phyloP scores from a whole-genome alignment of 1,140 invertebrate genomes.

The Parapsyche elsis region DNA sequence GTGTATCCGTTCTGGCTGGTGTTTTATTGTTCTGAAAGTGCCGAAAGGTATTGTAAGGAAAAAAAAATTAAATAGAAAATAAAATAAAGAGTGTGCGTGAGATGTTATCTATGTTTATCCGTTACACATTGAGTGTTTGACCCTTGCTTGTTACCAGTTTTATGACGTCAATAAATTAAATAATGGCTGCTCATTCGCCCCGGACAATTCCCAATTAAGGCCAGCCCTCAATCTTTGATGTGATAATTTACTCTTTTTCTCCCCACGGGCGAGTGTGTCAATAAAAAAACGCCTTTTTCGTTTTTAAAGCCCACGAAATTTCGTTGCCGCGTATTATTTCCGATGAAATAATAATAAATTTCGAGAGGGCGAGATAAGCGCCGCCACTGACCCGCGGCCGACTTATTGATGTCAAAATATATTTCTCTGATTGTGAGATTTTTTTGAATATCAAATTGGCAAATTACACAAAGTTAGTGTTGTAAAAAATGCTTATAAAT shows the following conservation, averaged over 20 bases:
- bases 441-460: background rate
- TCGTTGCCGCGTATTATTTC: slow-evolving; percentile 25
- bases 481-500: background rate
- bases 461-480: background rate
- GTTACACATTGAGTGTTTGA: slow-evolving; percentile 49
- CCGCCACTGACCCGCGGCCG: background rate
- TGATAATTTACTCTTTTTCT: slow-evolving; percentile 42
- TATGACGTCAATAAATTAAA: slow-evolving; percentile 55
- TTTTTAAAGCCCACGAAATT: slow-evolving; percentile 45
- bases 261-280: slow-evolving; percentile 37
- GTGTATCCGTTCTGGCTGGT: background rate
- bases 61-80: background rate
- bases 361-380: background rate
- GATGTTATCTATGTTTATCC: slow-evolving; percentile 48
- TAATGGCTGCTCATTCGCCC: slow-evolving; percentile 52
- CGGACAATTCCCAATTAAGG: slow-evolving; percentile 54
- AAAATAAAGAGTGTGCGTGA: background rate
- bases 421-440: background rate
- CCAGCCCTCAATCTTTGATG: slow-evolving; percentile 42
- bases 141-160: slow-evolving; percentile 51
- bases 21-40: slow-evolving; percentile 17
- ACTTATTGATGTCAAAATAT: background rate
- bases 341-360: slow-evolving; percentile 43
- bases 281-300: slow-evolving; percentile 39
- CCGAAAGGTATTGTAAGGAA: background rate